These are phyloP conservation scores for Mythimna impura DNA, from an alignment of 2,888 invertebrate genomes.

Conservation along the genomic window DNA sequence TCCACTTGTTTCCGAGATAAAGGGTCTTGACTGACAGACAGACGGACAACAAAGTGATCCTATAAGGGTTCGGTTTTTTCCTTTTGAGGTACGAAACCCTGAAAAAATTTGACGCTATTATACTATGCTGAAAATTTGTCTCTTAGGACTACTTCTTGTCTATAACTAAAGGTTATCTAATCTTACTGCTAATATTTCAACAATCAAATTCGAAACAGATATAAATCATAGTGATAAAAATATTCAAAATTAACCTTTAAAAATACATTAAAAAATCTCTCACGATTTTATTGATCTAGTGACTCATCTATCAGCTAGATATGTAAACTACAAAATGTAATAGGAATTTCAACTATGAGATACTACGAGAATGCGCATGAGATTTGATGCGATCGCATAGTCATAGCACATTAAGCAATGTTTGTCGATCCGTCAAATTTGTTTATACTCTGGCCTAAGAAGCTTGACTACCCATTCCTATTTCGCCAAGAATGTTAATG, in stretches of 20 bases:
- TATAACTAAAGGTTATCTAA: neutral
- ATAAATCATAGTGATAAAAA: neutral
- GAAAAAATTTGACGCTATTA: no score
- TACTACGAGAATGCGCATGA: neutral
- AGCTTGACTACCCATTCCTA: neutral
- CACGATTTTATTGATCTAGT: neutral
- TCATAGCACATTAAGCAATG: constrained; percentile 27
- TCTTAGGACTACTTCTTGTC: neutral
- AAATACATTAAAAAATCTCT: neutral
- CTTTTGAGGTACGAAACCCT: no score
- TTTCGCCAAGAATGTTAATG: constrained; percentile 23
- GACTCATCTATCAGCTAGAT: neutral
- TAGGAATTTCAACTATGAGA: neutral
- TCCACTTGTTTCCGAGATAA: no score
- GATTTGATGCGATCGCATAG: neutral
- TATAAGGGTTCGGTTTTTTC: no score
- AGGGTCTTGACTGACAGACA: no score
- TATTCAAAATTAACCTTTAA: neutral
- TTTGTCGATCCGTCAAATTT: constrained; percentile 38
- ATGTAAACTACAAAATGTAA: neutral
- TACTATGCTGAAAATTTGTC: neutral
- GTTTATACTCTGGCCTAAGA: constrained; percentile 31
- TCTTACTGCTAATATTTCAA: neutral
- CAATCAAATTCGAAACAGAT: neutral
- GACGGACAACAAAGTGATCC: no score